These are phyloP conservation scores for Microplitis manilae DNA, from an alignment of 2,888 invertebrate genomes.

Conservation along the genomic window DNA sequence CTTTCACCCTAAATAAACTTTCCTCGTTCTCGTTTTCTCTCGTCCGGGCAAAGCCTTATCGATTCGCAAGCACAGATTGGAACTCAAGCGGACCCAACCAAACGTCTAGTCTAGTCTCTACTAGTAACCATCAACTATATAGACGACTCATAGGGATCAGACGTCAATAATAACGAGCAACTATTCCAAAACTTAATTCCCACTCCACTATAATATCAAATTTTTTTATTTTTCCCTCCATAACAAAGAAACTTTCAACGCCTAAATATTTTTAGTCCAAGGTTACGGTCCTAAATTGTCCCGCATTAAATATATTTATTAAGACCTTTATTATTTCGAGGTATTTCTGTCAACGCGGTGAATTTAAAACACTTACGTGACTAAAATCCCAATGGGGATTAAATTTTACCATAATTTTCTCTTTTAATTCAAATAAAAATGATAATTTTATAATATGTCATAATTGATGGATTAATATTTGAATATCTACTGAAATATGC, in stretches of 20 bases:
- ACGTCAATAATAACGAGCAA: neutral
- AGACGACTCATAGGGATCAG: neutral
- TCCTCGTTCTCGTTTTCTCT: neutral
- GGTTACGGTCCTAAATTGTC: conserved; percentile 25
- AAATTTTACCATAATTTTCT: too few relatives aligned
- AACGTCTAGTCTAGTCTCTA: conserved; percentile 12
- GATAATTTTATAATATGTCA: neutral
- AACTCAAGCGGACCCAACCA: conserved; percentile 47
- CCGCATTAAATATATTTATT: neutral
- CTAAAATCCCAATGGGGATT: too few relatives aligned
- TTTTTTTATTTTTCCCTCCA: too few relatives aligned
- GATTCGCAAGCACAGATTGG: conserved; percentile 54
- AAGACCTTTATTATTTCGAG: too few relatives aligned
- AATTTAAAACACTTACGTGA: too few relatives aligned
- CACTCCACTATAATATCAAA: too few relatives aligned
- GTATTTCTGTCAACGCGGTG: too few relatives aligned
- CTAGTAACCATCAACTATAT: neutral
- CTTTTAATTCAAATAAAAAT: too few relatives aligned
- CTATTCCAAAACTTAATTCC: too few relatives aligned
- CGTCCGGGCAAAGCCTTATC: conserved; percentile 46
- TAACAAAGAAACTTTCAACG: too few relatives aligned
- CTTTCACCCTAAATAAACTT: neutral
- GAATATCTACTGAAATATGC: neutral
- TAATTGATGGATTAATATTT: neutral
- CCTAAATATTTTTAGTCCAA: conserved; percentile 14